Conservation (phyloP, 1,140 invertebrate genomes). For the Glomeris maerens region DNA sequence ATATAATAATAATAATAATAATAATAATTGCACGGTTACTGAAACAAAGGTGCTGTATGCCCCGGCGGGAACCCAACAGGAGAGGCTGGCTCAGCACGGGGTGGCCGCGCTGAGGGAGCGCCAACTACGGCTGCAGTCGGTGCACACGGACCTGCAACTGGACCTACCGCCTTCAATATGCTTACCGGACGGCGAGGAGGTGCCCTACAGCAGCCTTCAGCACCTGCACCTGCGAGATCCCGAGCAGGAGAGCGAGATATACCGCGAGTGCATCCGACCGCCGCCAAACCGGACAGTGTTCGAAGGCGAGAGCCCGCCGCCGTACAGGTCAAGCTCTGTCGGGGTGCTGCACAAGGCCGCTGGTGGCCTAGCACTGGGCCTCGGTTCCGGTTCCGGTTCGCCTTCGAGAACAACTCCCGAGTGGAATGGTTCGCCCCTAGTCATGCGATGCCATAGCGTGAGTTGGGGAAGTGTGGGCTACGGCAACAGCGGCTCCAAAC, state of each 20-base stretch:
- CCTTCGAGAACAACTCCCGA: background rate
- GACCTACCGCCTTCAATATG: slow-evolving; percentile 49
- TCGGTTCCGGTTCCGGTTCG: slow-evolving; percentile 1
- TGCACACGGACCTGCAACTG: slow-evolving; percentile 44
- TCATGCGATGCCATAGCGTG: slow-evolving; percentile 19
- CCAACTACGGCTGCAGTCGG: slow-evolving; percentile 40
- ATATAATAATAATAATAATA: background rate
- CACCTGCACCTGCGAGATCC: slow-evolving; percentile 45
- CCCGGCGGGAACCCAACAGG: slow-evolving; percentile 31
- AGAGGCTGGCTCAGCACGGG: slow-evolving; percentile 39
- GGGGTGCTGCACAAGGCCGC: slow-evolving; percentile 25
- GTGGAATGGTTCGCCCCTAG: slow-evolving; percentile 13
- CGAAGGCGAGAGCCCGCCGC: slow-evolving; percentile 48
- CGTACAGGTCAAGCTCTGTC: slow-evolving; percentile 44
- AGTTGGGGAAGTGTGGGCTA: slow-evolving; percentile 10
- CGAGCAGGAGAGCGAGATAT: slow-evolving; percentile 49
- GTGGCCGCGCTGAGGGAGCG: slow-evolving; percentile 39
- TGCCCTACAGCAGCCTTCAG: slow-evolving; percentile 43
- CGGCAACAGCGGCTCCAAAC: background rate
- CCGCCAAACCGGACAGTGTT: slow-evolving; percentile 55
- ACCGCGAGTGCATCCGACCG: slow-evolving; percentile 50
- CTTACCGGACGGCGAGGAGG: slow-evolving; percentile 53
- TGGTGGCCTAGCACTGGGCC: too few species aligned
- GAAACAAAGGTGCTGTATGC: slow-evolving; percentile 43
- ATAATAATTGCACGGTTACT: slow-evolving; percentile 14